Conservation (phyloP, 2,113 vertebrate genomes). For the Pachyramphus minor region DNA sequence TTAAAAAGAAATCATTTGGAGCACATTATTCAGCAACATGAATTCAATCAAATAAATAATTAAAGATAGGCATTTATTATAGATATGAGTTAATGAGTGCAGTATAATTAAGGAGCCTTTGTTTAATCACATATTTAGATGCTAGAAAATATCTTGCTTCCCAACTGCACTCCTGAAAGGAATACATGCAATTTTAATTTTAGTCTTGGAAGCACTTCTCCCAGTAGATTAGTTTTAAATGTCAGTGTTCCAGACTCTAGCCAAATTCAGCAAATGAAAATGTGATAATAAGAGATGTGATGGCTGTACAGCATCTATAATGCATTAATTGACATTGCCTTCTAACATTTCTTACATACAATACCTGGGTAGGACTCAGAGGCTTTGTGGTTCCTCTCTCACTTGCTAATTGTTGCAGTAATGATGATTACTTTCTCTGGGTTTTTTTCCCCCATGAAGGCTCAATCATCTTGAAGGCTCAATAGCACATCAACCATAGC, state of each 20-base stretch:
- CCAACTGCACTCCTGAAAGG: neutral
- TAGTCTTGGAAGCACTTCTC: neutral
- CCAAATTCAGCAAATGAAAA: constrained; percentile 28
- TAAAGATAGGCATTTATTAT: neutral
- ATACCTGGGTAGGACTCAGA: neutral
- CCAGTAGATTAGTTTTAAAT: constrained; percentile 34
- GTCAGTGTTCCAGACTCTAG: constrained; percentile 13
- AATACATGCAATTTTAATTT: constrained; percentile 18
- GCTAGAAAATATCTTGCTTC: neutral
- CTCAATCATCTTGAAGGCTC: neutral
- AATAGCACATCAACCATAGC: neutral
- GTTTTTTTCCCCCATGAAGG: neutral
- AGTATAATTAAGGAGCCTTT: neutral
- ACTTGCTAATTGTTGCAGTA: neutral
- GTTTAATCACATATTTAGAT: constrained; percentile 8
- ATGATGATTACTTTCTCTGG: neutral
- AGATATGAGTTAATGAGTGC: neutral
- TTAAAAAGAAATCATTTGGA: neutral
- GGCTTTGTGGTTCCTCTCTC: neutral
- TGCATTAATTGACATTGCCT: constrained; percentile 14
- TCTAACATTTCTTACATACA: neutral
- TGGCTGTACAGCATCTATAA: constrained; percentile 27
- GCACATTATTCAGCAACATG: constrained; percentile 4
- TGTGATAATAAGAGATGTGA: constrained; percentile 3
- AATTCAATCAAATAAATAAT: constrained; percentile 36